Evolutionary conservation across 35 echinoderm and acorn worm species (phyloP).

Genomic region (Anneissia japonica): DNA sequence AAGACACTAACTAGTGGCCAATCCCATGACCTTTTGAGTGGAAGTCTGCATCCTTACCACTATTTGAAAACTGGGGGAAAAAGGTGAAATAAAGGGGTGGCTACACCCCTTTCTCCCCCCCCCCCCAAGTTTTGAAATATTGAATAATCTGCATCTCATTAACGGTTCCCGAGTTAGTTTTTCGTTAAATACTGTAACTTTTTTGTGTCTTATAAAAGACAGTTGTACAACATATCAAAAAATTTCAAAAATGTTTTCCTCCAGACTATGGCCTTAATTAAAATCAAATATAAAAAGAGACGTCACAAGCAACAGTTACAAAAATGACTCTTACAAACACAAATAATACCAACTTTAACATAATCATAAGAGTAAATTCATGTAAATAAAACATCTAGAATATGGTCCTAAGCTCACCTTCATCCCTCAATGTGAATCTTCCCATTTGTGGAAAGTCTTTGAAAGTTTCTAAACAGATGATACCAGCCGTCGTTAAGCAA

Average conservation of each 20-base stretch:
- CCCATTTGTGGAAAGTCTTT: slow-evolving; percentile 99
- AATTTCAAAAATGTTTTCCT: background rate
- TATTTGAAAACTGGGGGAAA: too few species aligned
- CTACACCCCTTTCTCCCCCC: too few species aligned
- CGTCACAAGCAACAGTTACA: background rate
- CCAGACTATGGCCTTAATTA: background rate
- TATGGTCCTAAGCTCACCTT: slow-evolving; percentile 57
- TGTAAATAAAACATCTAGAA: background rate
- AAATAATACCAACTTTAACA: background rate
- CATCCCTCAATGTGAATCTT: slow-evolving; percentile 92
- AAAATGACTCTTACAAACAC: background rate
- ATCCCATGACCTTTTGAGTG: too few species aligned
- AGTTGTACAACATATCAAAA: too few species aligned
- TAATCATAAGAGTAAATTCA: background rate
- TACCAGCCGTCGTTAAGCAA: slow-evolving; percentile 53
- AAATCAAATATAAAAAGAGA: background rate
- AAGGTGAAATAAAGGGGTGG: too few species aligned
- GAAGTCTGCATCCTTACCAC: too few species aligned
- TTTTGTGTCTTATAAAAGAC: too few species aligned
- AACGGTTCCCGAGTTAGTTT: too few species aligned
- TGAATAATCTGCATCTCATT: too few species aligned
- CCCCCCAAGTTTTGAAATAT: too few species aligned
- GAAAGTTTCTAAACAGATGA: slow-evolving; percentile 89
- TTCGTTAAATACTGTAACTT: too few species aligned
- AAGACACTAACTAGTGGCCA: too few species aligned